Evolutionary conservation across 2,113 vertebrate species (phyloP).

Genomic region (Burhinus bistriatus): DNA sequence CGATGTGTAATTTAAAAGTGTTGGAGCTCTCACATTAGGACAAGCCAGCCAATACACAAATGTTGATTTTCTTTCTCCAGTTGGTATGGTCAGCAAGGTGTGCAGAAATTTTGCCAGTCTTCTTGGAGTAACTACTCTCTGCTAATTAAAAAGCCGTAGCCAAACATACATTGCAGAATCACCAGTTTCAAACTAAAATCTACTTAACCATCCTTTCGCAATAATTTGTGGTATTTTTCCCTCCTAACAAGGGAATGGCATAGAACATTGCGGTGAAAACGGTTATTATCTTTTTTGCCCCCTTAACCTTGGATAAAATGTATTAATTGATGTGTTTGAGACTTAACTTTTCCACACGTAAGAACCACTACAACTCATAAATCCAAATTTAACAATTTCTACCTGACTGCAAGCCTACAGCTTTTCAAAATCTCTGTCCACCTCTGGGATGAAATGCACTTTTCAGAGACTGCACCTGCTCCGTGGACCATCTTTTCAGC

Average conservation of each 20-base stretch:
- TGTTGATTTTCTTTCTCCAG: background rate
- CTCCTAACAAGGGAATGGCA: background rate
- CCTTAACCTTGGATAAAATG: background rate
- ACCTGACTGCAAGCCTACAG: background rate
- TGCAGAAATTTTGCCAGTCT: background rate
- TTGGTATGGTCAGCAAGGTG: background rate
- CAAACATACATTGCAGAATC: background rate
- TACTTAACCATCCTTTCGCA: background rate
- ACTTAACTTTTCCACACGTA: background rate
- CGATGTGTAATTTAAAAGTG: background rate
- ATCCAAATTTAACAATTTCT: background rate
- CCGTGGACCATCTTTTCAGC: background rate
- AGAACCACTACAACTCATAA: background rate
- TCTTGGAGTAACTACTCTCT: background rate
- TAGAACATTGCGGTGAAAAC: background rate
- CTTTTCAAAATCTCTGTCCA: background rate
- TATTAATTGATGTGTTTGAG: background rate
- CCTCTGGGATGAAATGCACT: background rate
- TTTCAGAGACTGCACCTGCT: background rate
- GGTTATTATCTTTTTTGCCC: fast-evolving
- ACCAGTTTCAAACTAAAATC: background rate
- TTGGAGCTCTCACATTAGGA: background rate
- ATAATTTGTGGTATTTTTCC: background rate
- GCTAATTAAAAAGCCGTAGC: background rate
- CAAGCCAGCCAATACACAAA: background rate